Evolutionary conservation across 2,113 vertebrate genomes (phyloP).

Genomic region (Formicarius rufipectus): DNA sequence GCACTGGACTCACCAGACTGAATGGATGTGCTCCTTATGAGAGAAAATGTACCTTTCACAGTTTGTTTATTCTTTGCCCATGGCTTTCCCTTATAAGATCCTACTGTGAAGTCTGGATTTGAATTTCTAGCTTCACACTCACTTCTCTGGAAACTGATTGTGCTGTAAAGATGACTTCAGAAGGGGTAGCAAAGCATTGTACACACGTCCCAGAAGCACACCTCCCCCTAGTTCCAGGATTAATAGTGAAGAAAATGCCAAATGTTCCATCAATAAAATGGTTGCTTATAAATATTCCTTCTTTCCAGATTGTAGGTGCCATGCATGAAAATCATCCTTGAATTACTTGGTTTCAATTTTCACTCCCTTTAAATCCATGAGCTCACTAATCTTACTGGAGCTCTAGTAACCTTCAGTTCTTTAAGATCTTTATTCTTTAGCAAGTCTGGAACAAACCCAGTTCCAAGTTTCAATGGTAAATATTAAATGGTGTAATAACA

Average conservation of each 20-base stretch:
- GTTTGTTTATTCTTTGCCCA: not conserved
- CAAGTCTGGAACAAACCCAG: not conserved
- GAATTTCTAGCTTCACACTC: not conserved
- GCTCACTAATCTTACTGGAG: not conserved
- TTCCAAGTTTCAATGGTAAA: not conserved
- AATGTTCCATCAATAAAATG: not conserved
- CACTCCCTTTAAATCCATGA: not conserved
- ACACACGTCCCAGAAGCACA: not conserved
- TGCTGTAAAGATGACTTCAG: not conserved
- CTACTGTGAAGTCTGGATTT: not conserved
- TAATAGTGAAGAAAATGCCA: not conserved
- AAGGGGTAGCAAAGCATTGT: not conserved
- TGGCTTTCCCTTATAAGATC: not conserved
- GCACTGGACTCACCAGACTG: not conserved
- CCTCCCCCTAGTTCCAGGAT: fast-evolving
- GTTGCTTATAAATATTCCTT: not conserved
- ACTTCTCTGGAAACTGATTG: not conserved
- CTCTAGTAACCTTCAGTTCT: not conserved
- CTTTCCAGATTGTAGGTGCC: not conserved
- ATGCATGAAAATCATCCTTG: not conserved
- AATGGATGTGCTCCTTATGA: not conserved
- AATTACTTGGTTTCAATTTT: not conserved
- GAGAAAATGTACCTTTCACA: not conserved
- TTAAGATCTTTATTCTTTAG: not conserved
- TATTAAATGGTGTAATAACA: not conserved